Evolutionary conservation across 2,113 vertebrate genomes (phyloP).

Genomic region (Steatornis caripensis): DNA sequence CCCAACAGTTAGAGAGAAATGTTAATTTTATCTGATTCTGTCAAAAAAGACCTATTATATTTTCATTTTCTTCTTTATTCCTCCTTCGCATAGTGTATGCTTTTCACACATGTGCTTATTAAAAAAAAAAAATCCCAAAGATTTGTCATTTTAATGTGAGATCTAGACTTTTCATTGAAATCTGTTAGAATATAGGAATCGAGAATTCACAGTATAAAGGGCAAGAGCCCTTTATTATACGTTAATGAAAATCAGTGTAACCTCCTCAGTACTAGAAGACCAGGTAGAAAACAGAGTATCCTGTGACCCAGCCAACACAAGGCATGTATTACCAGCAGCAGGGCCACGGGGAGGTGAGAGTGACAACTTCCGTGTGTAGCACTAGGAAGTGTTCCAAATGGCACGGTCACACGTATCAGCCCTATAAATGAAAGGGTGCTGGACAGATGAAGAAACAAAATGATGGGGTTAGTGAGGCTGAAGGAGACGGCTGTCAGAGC

Average conservation of each 20-base stretch:
- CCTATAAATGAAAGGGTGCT: not conserved
- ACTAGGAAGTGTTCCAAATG: not conserved
- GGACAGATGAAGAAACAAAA: constrained; percentile 31
- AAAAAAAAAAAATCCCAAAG: not conserved
- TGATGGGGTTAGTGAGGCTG: constrained; percentile 36
- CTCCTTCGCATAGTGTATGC: not conserved
- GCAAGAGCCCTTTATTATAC: not conserved
- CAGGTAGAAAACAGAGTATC: not conserved
- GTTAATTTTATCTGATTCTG: not conserved
- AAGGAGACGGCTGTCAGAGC: constrained; percentile 40
- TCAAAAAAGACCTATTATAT: not conserved
- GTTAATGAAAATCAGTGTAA: not conserved
- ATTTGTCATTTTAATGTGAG: not conserved
- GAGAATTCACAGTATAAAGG: not conserved
- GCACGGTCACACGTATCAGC: constrained; percentile 4
- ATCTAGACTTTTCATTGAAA: not conserved
- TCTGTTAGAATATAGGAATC: not conserved
- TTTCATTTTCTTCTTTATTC: not conserved
- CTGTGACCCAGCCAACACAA: not conserved
- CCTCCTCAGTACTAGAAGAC: not conserved
- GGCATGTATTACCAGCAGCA: not conserved
- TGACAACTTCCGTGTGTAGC: not conserved
- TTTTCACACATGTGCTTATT: not conserved
- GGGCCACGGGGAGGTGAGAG: not conserved
- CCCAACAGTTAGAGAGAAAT: not conserved